These are phyloP conservation scores for Philereme vetulata DNA, from an alignment of 2,888 invertebrate species.

Conservation along the genomic window DNA sequence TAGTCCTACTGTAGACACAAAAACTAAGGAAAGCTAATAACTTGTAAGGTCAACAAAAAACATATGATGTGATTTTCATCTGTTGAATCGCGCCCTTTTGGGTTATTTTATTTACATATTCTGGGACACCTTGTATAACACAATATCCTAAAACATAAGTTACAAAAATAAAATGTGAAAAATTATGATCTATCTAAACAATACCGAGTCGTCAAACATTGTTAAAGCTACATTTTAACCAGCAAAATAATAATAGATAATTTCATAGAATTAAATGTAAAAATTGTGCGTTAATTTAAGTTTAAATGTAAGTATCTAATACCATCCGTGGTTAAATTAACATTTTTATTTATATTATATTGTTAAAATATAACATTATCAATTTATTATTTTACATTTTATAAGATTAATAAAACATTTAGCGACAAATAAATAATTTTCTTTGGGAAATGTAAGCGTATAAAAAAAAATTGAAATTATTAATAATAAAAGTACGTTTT, in stretches of 20 bases:
- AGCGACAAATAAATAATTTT: conserved; percentile 22
- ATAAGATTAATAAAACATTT: neutral
- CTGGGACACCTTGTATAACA: conserved; percentile 44
- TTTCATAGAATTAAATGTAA: no score
- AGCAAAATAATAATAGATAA: neutral
- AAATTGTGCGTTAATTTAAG: no score
- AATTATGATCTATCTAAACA: conserved; percentile 58
- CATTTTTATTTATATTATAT: no score
- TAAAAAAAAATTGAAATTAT: conserved; percentile 20
- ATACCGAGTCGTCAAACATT: conserved; percentile 13
- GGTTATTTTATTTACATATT: no score
- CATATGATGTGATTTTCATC: no score
- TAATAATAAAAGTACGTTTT: conserved; percentile 2
- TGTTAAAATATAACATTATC: no score
- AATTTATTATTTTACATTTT: neutral
- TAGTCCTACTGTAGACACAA: no score
- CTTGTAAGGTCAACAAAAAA: no score
- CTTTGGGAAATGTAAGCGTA: conserved; percentile 31
- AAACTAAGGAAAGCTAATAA: no score
- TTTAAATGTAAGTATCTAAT: no score
- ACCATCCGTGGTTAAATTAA: no score
- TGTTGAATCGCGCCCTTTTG: no score
- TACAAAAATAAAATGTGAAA: conserved; percentile 77
- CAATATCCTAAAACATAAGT: conserved; percentile 67
- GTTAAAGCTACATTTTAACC: neutral